These are phyloP conservation scores for Sarcophaga caerulescens DNA, from an alignment of 2,888 invertebrate genomes.

Conservation along the genomic window DNA sequence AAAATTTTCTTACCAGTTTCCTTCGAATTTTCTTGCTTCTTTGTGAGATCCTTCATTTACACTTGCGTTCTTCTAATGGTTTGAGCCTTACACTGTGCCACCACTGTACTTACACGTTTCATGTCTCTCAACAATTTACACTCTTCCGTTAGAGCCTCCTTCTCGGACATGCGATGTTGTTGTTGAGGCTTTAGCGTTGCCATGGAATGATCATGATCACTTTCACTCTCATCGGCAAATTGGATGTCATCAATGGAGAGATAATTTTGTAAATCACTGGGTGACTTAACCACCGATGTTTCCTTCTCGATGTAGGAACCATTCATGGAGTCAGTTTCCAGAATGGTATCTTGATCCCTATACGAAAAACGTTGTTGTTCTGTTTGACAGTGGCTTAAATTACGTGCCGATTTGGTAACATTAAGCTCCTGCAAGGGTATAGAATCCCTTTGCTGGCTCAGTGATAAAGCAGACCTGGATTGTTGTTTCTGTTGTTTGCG, in stretches of 20 bases:
- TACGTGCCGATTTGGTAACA: conserved; percentile 68
- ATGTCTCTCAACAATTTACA: conserved; percentile 58
- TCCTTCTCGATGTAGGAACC: conserved; percentile 84
- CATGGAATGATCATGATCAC: conserved; percentile 66
- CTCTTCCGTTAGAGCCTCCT: conserved; percentile 53
- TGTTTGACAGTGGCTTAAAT: conserved; percentile 68
- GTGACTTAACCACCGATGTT: conserved; percentile 86
- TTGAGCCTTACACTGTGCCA: conserved; percentile 60
- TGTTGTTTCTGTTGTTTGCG: conserved; percentile 74
- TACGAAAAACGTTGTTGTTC: conserved; percentile 48
- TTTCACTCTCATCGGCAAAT: conserved; percentile 85
- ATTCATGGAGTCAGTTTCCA: conserved; percentile 73
- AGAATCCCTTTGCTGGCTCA: conserved; percentile 58
- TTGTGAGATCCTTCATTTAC: background rate
- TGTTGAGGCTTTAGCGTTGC: conserved; percentile 24
- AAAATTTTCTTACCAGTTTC: too few species aligned
- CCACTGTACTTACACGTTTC: conserved; percentile 63
- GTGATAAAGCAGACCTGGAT: conserved; percentile 71
- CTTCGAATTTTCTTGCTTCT: background rate
- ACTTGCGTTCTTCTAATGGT: conserved; percentile 63
- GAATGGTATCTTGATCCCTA: conserved; percentile 27
- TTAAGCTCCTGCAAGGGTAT: conserved; percentile 66
- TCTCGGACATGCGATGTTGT: conserved; percentile 50
- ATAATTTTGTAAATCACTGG: conserved; percentile 83
- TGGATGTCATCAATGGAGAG: conserved; percentile 85